Base-by-base conservation (phyloP, 1,140 invertebrate genomes). In the Euura saliciscinereae region DNA sequence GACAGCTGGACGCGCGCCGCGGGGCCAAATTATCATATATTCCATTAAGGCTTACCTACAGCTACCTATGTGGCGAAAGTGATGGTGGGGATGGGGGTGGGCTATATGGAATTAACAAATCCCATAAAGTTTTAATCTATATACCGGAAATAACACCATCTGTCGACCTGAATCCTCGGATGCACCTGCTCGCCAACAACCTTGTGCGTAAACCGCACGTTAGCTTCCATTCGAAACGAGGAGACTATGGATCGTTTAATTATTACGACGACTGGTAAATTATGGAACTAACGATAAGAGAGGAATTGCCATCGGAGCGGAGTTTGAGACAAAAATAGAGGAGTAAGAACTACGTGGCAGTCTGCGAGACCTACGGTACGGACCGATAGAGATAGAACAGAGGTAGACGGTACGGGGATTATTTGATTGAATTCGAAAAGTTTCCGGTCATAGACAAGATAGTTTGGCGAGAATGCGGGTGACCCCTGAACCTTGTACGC, bases 111-210 rank as follows among this genome's bases (percentile, higher is more conserved):
- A 76, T 79, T 74, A 79, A 78, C 75, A 74, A 75, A 78, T 78
- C 73, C 69, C 73, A 64, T 75, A 76, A 76, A 75, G 69, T 75
- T 77, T 80, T 79, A 79, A 85, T 84, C 78, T 78, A 78, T 78
- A 74, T 68, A 73, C 79, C 79, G 83, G 80, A 80, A 82, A 77
- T 72, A 74, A 80, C 75, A 76, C 80, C 83, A 84, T 84, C 84
- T 85, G 84, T 79, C 75, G 76, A 71, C 72, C 73, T 71, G 83
- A 59, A 59, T 59, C 28, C 28, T 28, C 6, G 8, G 51, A 59
- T 6, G 51, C 51, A 59, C 51, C 51, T 59, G 51, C 51, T 6
- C 13, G 51, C 51, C 51, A n/a, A 28, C 28, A 28, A 28, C 0
- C 28, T 28, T 28, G 28, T 28, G 28, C 28, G 28, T 28, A 28